Evolutionary conservation across 2,888 invertebrate species (phyloP).

Genomic region (Chloroclystis v-ata): DNA sequence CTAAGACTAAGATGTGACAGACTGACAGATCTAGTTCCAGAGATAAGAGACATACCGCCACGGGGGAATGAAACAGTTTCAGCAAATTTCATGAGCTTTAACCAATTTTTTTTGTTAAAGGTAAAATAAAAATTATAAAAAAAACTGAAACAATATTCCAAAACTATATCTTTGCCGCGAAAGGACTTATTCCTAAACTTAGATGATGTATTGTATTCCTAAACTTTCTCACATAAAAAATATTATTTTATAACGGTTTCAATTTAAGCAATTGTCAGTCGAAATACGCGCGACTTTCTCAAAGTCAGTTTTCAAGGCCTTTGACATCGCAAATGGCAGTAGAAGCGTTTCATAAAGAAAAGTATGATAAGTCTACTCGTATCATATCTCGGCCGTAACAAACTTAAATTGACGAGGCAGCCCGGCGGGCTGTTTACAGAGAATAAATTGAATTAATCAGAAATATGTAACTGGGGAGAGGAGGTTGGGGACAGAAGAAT

Average conservation of each 20-base stretch:
- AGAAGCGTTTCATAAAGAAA: slow-evolving; percentile 25
- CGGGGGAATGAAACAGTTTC: too few relatives aligned
- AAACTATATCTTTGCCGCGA: too few relatives aligned
- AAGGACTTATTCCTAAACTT: too few relatives aligned
- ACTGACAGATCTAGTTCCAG: too few relatives aligned
- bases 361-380: slow-evolving; percentile 20
- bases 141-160: too few relatives aligned
- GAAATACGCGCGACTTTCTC: slow-evolving; percentile 15
- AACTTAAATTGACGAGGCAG: slow-evolving; percentile 27
- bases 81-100: too few relatives aligned
- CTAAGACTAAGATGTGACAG: too few relatives aligned
- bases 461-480: slow-evolving; percentile 13
- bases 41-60: too few relatives aligned
- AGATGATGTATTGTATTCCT: too few relatives aligned
- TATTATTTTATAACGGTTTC: background rate
- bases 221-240: too few relatives aligned
- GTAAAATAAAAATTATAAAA: too few relatives aligned
- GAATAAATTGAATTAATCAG: slow-evolving; percentile 23
- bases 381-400: slow-evolving; percentile 21
- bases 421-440: slow-evolving; percentile 16
- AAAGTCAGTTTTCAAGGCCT: slow-evolving; percentile 17
- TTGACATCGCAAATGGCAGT: slow-evolving; percentile 21
- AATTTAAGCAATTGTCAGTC: background rate
- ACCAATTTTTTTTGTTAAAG: too few relatives aligned
- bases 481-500: slow-evolving; percentile 1